Base-by-base conservation (phyloP, 2,888 invertebrate species). In the Hyposoter didymator region DNA sequence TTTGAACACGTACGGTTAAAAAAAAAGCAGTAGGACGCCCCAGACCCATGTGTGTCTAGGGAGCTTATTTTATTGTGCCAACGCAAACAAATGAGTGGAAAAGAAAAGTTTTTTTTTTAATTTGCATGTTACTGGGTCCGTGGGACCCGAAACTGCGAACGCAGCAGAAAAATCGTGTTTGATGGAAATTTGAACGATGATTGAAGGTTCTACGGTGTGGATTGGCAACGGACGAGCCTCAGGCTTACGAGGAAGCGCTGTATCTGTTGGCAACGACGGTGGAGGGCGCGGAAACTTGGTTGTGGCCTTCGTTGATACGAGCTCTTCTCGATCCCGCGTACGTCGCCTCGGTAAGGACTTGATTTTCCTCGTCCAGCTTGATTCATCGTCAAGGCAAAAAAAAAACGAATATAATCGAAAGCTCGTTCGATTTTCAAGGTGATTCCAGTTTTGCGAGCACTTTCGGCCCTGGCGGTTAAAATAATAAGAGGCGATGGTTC, bases 261-360 rank as follows among this genome's bases (percentile, higher is more conserved):
- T 90, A 92, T 87, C 89, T 93, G 45, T 88, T 93, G 10, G 92
- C 93, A 6, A 93, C 91, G 17, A 93, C 93, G 3, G 93, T 93
- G 3, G 90, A 92, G 7, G 92, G 92, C 0, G 92, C 91, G 2
- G 93, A 93, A 84, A 90, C 59, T 66, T 93, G 93, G 93, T 88
- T 93, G 1, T 93, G 93, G 93, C 91, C 93, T n/a, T 89, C 90
- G 28, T 86, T 93, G 28, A 89, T 93, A 22, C 89, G 89, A 52
- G 88, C 91, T 28, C 87, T 93, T 49, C 74, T 92, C 12, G 93
- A 93, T 85, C 85, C 89, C 19, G 82, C 88, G 10, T 92, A 89
- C 70, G 75, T 76, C 4, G 79, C 89, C 39, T 91, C 92, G 10
- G 92, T 92, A 89, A 85, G 69, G 32, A 14, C 19, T 1, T 22